Evolutionary conservation across 2,797 vertebrate genomes (phyloP), one percentile per base, ranked within the genome.

Genomic region (Limosa lapponica): DNA sequence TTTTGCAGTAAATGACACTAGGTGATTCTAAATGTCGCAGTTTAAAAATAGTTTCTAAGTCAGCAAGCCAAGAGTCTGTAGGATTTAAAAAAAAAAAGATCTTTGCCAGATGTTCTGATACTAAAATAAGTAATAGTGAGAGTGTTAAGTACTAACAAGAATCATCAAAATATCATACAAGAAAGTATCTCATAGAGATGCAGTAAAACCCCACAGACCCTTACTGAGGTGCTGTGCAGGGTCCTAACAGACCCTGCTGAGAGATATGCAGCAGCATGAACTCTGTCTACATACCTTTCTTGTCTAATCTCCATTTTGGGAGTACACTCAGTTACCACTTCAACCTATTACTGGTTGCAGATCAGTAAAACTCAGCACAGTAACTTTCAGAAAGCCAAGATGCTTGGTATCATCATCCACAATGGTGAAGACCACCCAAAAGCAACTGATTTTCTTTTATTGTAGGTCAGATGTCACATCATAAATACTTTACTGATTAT

Each of bases 71-170:
- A 87, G 37, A 92, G 71, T 32, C 67, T 85, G 82, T 43, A 92
- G 61, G 43, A 69, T 85, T 94, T 94, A 55, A 3, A 0, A 54
- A 89, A 87, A 92, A 88, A 92, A 67, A 83, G 13, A 91, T 93
- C 95, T 89, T 96, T 96, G 87, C 87, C 95, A 96, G 91, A 93
- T 96, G 89, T 96, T 91, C 79, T 74, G 75, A 89, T 72, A 81
- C 74, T 94, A 95, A 97, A 95, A 90, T 75, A 93, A 96, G 66
- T 81, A 94, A 54, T 51, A 82, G 71, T 69, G 79, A 91, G 92
- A 64, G 84, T 83, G 82, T 90, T 90, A 75, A 66, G 70, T 66
- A 80, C 64, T 80, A 92, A 89, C 71, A 80, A n/a, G 3, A 82
- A 85, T 12, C 25, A 41, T n/a, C 44, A 54, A 84, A 89, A 46